Evolutionary conservation across 2,888 invertebrate genomes (phyloP), one percentile per base, ranked within the genome.

Genomic region (Agrochola macilenta): DNA sequence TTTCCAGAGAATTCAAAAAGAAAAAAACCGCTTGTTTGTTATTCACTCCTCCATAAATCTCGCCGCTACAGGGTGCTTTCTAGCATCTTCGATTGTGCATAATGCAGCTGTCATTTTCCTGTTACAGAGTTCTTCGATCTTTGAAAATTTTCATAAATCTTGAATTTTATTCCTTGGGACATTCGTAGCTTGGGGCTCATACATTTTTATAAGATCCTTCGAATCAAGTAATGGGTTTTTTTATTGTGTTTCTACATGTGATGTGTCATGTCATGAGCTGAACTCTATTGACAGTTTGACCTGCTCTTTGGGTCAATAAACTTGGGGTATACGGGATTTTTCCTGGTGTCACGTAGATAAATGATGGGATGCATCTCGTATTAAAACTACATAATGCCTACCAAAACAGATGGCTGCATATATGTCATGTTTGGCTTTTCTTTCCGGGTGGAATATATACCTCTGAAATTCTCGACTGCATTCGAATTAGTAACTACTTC

Each of bases 171-270:
- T 88, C 81, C 78, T 81, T 83, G 77, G 78, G 43, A 43, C 43
- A 43, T 43, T 43, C 43, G 43, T 43, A 43, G 43, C 43, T 43
- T 43, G 43, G 43, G 54, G 76, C 87, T 90, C 88, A 93, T 94
- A 90, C 81, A 93, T 93, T 92, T 92, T 89, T 86, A 93, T 91
- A 76, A 88, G 88, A 89, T 90, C 89, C 90, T 90, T 90, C 81
- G 90, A 87, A 90, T 89, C 81, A 87, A 71, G 88, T 85, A 85
- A 86, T 84, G 79, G 78, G 79, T 63, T 83, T 88, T n/a, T 79
- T 88, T 81, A 88, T 89, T 89, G 88, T 83, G 81, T 89, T 90
- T 89, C 74, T 87, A 82, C 89, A 90, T 89, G 85, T 83, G 81
- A 90, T 88, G 85, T 83, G 81, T 79, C 86, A 64, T 87, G 77